Percentiles rank a stretch among this genome's conserved stretches.
phyloP scores from a whole-genome alignment of 1,140 invertebrate genomes.

The Bombus consobrinus region DNA sequence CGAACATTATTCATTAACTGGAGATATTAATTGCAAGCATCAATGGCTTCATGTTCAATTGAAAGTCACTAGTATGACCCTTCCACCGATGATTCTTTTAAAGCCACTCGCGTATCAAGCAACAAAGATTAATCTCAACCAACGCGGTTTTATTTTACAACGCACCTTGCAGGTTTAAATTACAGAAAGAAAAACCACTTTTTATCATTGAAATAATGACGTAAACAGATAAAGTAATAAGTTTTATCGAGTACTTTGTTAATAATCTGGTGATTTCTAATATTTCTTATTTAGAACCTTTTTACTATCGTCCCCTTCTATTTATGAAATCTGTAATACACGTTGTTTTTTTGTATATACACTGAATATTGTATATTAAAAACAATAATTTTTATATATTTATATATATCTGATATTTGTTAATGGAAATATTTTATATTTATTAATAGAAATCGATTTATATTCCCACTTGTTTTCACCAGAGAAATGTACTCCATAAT shows the following conservation, averaged over 20 bases:
- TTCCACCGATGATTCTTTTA: background rate
- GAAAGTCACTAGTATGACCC: background rate
- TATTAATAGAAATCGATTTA: background rate
- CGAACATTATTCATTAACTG: background rate
- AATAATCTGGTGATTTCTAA: background rate
- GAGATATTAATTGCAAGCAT: background rate
- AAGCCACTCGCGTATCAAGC: background rate
- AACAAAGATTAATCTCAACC: constrained; percentile 2
- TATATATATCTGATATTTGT: background rate
- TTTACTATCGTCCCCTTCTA: background rate
- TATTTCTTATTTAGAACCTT: background rate
- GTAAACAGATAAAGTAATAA: background rate
- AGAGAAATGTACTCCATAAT: background rate
- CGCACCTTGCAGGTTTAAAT: background rate
- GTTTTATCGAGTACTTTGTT: background rate
- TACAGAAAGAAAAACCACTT: background rate
- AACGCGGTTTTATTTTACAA: background rate
- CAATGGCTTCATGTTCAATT: background rate
- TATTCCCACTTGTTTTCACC: background rate
- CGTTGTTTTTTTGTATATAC: background rate
- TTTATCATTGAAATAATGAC: background rate
- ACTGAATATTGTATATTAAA: background rate
- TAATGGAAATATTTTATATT: background rate
- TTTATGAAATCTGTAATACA: background rate
- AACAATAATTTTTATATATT: too few species aligned